A percentile compares a stretch with the other conserved stretches of the same genome.
These are phyloP conservation scores for Xerus rutilus DNA, from an alignment of 2,797 vertebrate genomes.

Conservation along the genomic window DNA sequence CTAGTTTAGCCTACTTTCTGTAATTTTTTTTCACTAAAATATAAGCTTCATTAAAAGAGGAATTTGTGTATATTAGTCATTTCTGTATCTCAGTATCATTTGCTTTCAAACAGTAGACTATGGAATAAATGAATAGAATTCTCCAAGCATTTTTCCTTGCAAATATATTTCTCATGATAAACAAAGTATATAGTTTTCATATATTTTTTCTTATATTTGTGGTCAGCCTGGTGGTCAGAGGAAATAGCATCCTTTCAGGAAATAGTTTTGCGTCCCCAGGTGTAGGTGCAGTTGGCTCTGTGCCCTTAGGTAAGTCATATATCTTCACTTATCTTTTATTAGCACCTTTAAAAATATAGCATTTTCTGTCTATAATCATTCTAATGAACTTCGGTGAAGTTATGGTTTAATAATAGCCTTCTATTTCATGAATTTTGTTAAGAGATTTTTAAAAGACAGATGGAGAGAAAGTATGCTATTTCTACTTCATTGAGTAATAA, in stretches of 20 bases:
- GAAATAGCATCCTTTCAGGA: background rate
- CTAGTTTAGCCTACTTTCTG: background rate
- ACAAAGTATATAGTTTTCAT: background rate
- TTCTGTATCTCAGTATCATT: background rate
- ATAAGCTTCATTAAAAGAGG: background rate
- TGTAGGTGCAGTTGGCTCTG: background rate
- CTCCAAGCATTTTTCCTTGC: background rate
- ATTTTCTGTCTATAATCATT: background rate
- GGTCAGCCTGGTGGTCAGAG: background rate
- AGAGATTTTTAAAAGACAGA: background rate
- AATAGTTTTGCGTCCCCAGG: background rate
- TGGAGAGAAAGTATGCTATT: background rate
- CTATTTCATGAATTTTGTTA: background rate
- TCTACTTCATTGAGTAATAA: background rate
- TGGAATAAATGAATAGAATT: background rate
- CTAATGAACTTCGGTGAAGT: background rate
- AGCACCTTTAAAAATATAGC: background rate
- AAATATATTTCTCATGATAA: background rate
- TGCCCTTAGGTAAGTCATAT: background rate
- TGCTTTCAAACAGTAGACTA: background rate
- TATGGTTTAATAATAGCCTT: background rate
- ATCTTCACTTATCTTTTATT: background rate
- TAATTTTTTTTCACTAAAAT: background rate
- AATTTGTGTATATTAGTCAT: background rate
- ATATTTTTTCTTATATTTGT: background rate